Evolutionary conservation across 1,140 invertebrate species (phyloP), one percentile per base, ranked within the genome.

Genomic region (Amyelois transitella): DNA sequence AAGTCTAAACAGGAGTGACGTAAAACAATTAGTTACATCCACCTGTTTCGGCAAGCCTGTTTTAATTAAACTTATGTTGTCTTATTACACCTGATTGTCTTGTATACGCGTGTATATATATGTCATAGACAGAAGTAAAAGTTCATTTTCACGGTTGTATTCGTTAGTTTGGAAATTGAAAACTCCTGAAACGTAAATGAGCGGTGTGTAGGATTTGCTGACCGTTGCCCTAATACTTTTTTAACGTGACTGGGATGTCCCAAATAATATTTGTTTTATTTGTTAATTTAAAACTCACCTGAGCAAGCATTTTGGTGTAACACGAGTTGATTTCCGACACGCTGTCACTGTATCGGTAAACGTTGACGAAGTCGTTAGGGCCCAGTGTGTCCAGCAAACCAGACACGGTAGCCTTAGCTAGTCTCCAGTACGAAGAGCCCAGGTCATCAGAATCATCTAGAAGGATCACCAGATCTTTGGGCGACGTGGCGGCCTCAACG

Each of bases 361-460:
- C 92, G 77, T 99, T 99, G 28, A 99, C 96, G 78, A 95, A 99
- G 84, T 99, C 99, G 78, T 99, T 95, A 52, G 98, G 96, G 6
- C 95, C 96, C 0, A 99, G 91, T 0, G 98, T 99, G 53, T 99
- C 96, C 38, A 99, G 87, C 44, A 99, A 95, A 19, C 95, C 93
- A 8, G 92, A 91, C 4, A 95, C 94, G 0, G 97, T 97, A 6
- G 94, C 93, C 75, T 94, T 93, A 0, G 96, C 96, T 51, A 99
- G 92, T 62, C 95, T 92, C 59, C 94, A 92, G 54, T 94, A 91
- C 47, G 95, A 92, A 0, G 96, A 97, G 18, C 94, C 94, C 90
- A 98, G 96, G 48, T 97, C 96, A 19, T 96, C 96, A 8, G 95
- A 94, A 18, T 91, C 92, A 75, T 99, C 98, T 7, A 99, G 80